Base-by-base conservation (phyloP, 2,888 invertebrate species). In the Frankliniella intonsa region DNA sequence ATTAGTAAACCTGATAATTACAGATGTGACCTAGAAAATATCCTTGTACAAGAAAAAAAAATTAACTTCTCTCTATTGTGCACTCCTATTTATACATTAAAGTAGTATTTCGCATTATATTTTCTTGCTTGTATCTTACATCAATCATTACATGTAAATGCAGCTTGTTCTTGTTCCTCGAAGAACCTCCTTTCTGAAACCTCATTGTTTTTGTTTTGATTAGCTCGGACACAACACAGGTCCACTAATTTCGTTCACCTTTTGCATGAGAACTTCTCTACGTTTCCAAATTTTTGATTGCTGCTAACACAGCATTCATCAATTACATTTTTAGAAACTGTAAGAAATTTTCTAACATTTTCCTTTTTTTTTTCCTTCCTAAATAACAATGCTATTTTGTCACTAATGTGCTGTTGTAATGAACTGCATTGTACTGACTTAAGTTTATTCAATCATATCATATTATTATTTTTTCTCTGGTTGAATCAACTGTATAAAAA, bases 11-110 rank as follows among this genome's bases (percentile, higher is more conserved):
- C 5, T 38, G 69, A 76, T 9, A 11, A 2, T 25, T 76, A 22
- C 69, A 76, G 69, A 76, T 76, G 69, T 76, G 69, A 76, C 69
- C 69, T 76, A 76, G 69, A 76, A 76, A 76, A 25, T 76, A 25
- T 38, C 38, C 38, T 38, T 38, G 38, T 38, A 38, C 38, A 5
- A 38, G 38, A 38, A 38, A 38, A 38, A 5, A 38, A 38, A 38
- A 3, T 38, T 38, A 38, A 38, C 38, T 55, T 14, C 14, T 14
- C 55, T 55, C 55, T 14, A 19, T 38, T 38, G 38, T 55, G 9
- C 17, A 14, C 14, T 55, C 55, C 12, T 19, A 11, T 10, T 7
- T 12, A 14, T 19, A 55, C 19, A 5, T 14, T 5, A 19, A 14
- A 55, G 14, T 19, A 55, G 55, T 19, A 3, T 38, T 5, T 38